Evolutionary conservation across 2,113 vertebrate genomes (phyloP).

Genomic region (Cyphomyrus discorhynchus): DNA sequence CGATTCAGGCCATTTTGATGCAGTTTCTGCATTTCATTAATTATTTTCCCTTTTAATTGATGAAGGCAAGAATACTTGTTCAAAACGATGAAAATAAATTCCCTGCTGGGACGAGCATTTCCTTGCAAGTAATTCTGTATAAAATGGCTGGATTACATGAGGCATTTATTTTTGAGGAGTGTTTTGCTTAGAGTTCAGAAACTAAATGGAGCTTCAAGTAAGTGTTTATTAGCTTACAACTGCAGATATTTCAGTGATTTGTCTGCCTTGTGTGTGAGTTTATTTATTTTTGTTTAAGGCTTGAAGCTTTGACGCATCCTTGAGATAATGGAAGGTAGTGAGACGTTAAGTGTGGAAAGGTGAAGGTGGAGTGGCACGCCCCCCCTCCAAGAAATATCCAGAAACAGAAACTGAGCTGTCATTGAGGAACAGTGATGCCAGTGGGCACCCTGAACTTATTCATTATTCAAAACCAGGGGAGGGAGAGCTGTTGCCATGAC

Average conservation of each 20-base stretch:
- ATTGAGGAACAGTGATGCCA: slow-evolving; percentile 20
- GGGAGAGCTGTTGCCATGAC: slow-evolving; percentile 25
- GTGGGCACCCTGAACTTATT: slow-evolving; percentile 6
- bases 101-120: not conserved
- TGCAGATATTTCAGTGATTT: not conserved
- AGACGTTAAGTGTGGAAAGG: not conserved
- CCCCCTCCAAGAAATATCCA: not conserved
- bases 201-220: not conserved
- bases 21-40: not conserved
- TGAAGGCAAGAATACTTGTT: not conserved
- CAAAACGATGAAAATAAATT: not conserved
- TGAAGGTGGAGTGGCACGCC: not conserved
- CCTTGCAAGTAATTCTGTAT: not conserved
- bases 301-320: not conserved
- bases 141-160: not conserved
- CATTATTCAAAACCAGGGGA: slow-evolving; percentile 19
- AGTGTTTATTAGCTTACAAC: not conserved
- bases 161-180: not conserved
- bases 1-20: not conserved
- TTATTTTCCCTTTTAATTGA: not conserved
- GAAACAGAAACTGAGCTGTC: not conserved
- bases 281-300: not conserved
- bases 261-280: not conserved
- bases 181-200: not conserved
- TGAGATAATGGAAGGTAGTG: not conserved